Evolutionary conservation across 2,797 vertebrate genomes (phyloP).

Genomic region (Ctenopoma multispine): DNA sequence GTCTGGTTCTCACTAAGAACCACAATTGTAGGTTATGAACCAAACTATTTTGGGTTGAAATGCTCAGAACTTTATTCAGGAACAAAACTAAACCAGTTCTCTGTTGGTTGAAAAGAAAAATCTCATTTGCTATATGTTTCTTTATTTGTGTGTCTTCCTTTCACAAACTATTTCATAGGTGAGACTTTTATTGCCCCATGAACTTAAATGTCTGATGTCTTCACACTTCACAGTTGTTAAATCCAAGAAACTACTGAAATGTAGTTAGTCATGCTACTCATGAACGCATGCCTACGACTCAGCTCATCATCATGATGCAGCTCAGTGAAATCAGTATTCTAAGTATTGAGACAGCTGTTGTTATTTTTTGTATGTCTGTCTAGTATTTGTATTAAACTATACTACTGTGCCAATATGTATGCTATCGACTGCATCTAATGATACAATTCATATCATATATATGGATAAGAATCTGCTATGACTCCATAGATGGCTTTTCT

Average conservation of each 20-base stretch:
- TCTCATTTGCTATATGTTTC: not conserved
- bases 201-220: not conserved
- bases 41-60: no score
- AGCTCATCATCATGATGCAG: conserved; percentile 7
- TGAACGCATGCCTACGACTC: not conserved
- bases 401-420: conserved; percentile 43
- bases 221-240: not conserved
- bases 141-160: not conserved
- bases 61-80: no score
- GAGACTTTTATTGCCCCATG: no score
- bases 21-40: no score
- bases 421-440: conserved; percentile 35
- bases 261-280: no score
- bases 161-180: not conserved
- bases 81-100: no score
- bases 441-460: not conserved
- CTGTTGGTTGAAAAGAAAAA: no score
- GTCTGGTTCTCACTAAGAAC: no score
- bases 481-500: conserved; percentile 20
- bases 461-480: conserved; percentile 1
- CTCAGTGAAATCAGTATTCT: conserved; percentile 37
- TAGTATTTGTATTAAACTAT: conserved; percentile 34
- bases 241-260: conserved; percentile 1
- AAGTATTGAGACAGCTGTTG: conserved; percentile 42
- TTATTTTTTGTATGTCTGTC: conserved; percentile 32